Evolutionary conservation across 92 coral and sea anemone genomes (phyloP), one percentile per base, ranked within the genome.

Genomic region (Muricea muricata): DNA sequence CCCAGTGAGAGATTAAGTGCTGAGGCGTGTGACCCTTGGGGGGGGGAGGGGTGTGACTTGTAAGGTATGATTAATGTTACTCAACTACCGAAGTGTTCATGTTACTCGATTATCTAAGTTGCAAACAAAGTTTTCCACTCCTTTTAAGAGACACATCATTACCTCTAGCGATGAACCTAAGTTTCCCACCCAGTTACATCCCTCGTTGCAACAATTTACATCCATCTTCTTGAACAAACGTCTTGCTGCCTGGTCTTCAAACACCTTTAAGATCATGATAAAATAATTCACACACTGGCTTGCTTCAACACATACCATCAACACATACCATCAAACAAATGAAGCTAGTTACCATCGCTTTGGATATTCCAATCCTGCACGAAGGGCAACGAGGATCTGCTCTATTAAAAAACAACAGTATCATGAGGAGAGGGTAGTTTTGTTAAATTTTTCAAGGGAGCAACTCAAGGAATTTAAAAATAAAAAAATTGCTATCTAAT

Each of bases 211-310:
- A 26, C 35, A 45, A 34, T 14, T 0, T n/a, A 63, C 41, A 13
- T 24, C 9, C 34, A 87, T 96, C 84, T 89, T 92, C 97, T 93
- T 96, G 80, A 96, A 89, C 60, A 52, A 18, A 4, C 60, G 18
- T 20, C 60, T 52, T 6, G 60, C 60, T 0, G 60, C 60, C 3
- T 52, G 60, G 26, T 52, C 60, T 52, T 52, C 60, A 52, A 52
- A 52, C 3, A 52, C 20, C 60, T 52, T n/a, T n/a, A n/a, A n/a
- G n/a, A n/a, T n/a, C n/a, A n/a, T n/a, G n/a, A n/a, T n/a, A n/a
- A n/a, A 52, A 7, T 4, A 37, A 9, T 37, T 52, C 4, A 17
- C 4, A 0, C 0, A 10, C 20, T 17, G 20, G 20, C 18, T 23
- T 0, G 20, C 26, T 4, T 25, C 26, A 17, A 23, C 18, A 52